A percentile compares a stretch with the other conserved stretches of the same genome.
Conservation (phyloP, 2,113 vertebrate species). For the Pterocles gutturalis region DNA sequence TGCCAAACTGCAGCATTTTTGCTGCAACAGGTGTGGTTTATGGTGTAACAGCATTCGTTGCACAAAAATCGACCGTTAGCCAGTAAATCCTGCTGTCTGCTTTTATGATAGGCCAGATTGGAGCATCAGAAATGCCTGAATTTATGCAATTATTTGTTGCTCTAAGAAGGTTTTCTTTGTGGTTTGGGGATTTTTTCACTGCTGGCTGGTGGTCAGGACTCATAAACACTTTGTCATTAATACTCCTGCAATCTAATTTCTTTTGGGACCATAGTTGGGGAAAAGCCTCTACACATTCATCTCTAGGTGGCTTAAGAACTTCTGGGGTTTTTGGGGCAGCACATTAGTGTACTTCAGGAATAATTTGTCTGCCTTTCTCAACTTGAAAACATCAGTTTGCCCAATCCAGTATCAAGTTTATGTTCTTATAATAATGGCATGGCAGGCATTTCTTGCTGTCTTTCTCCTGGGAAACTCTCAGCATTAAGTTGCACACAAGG, state of each 20-base stretch:
- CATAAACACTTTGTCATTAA: background rate
- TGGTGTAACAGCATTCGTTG: background rate
- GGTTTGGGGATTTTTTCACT: background rate
- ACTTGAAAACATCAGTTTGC: background rate
- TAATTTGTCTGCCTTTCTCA: background rate
- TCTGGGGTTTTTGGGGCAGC: background rate
- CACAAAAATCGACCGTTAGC: background rate
- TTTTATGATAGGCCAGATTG: slow-evolving; percentile 10
- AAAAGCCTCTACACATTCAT: background rate
- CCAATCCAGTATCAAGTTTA: background rate
- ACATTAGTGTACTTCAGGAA: background rate
- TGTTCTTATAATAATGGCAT: background rate
- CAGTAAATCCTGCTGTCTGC: slow-evolving; percentile 9
- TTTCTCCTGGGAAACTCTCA: background rate
- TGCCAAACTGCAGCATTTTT: background rate
- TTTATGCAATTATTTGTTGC: background rate
- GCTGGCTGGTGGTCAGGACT: background rate
- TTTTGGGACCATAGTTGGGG: background rate
- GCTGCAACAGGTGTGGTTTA: background rate
- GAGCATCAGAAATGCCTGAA: background rate
- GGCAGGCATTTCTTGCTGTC: background rate
- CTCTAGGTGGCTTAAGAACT: background rate
- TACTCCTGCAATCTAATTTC: background rate
- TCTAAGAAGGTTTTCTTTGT: background rate
- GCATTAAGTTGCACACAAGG: background rate